Base-by-base conservation (phyloP, 2,797 vertebrate species). In the Anguilla pacifica region DNA sequence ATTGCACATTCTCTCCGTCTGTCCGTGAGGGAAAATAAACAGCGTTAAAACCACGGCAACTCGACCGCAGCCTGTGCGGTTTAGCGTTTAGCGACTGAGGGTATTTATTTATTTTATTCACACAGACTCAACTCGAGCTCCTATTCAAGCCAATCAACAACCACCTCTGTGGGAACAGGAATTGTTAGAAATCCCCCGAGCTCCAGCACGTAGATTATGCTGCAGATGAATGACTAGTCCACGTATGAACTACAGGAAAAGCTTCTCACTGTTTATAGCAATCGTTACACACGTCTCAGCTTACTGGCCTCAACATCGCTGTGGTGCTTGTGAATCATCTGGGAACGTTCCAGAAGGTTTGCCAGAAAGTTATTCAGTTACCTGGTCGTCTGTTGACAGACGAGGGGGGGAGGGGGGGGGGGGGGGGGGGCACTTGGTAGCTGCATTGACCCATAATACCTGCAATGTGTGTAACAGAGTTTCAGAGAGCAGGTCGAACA, bases 11-110 rank as follows among this genome's bases (percentile, higher is more conserved):
- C 28, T 25, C 82, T 83, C 51, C 51, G 31, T 55, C 51, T 57
- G n/a, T 15, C 49, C 15, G 51, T 22, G 82, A 83, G 53, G 49
- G 82, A 57, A 57, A 83, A 83, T 35, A 83, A 83, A 53, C 82
- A 17, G 49, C 4, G n/a, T 15, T 31, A 57, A 83, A 19, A 55
- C 25, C 81, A 10, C 81, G 11, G 46, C 81, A 0, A 43, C 19
- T 46, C 35, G 70, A 77, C 31, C 10, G 35, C 72, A 77, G 72
- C 13, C 19, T 0, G 17, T 6, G 6, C 10, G 43, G 43, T n/a
- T 81, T 19, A 10, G 9, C 15, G 13, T 13, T 77, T 6, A 7
- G 31, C 0, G 77, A 43, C 72, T 43, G 3, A 39, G 31, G 9
- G 4, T n/a, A 25, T 81, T 81, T 81, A 49, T 46, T 49, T 49